Percentiles rank a stretch among this genome's conserved stretches.
These are phyloP conservation scores for Gryon sp. DNA, from an alignment of 1,140 invertebrate species.

Conservation along the genomic window DNA sequence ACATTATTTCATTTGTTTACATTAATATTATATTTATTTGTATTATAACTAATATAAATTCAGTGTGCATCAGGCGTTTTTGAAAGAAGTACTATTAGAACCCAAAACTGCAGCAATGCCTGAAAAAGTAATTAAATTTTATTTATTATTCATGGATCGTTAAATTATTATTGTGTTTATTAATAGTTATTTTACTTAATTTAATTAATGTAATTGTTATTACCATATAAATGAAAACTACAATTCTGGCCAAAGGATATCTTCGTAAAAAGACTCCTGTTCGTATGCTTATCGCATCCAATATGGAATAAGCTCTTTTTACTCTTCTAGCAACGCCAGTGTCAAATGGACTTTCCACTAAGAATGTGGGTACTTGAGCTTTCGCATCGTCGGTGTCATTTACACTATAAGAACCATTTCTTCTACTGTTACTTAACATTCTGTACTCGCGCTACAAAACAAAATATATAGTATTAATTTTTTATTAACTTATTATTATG, in stretches of 20 bases:
- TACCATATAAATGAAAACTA: constrained; percentile 88
- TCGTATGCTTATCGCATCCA: constrained; percentile 88
- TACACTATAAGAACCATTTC: constrained; percentile 77
- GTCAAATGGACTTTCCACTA: constrained; percentile 89
- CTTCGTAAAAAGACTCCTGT: constrained; percentile 89
- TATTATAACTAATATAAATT: background rate
- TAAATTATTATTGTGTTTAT: background rate
- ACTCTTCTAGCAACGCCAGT: constrained; percentile 87
- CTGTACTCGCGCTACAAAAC: constrained; percentile 78
- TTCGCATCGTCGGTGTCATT: constrained; percentile 86
- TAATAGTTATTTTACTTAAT: constrained; percentile 7
- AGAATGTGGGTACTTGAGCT: constrained; percentile 85
- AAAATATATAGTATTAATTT: constrained; percentile 5
- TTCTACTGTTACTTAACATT: constrained; percentile 71
- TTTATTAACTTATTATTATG: too few relatives aligned
- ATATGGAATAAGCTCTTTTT: constrained; percentile 87
- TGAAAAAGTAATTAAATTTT: constrained; percentile 63
- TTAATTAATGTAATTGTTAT: constrained; percentile 34
- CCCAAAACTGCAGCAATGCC: constrained; percentile 86
- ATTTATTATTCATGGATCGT: too few relatives aligned
- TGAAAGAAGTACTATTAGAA: constrained; percentile 84
- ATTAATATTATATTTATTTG: background rate
- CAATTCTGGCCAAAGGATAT: constrained; percentile 89
- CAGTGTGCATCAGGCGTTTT: constrained; percentile 84
- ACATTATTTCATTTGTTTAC: constrained; percentile 14